These are phyloP conservation scores for Novumbra hubbsi DNA, from an alignment of 2,797 vertebrate species.

Conservation along the genomic window DNA sequence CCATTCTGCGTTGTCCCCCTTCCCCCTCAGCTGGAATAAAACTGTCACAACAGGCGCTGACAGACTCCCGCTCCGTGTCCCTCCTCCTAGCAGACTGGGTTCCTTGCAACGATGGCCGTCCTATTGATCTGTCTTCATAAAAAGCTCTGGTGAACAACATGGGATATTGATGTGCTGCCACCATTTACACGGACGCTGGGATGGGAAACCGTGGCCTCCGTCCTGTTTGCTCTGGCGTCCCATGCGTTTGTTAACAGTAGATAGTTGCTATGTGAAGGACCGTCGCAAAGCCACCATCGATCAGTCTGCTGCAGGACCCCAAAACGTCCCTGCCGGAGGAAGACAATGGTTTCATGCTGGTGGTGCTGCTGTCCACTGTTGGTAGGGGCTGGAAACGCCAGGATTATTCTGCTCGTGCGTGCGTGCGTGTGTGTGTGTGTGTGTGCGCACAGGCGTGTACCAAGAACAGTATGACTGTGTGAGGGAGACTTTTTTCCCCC, in stretches of 20 bases:
- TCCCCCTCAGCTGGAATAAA: slow-evolving; percentile 56
- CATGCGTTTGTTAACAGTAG: slow-evolving; percentile 41
- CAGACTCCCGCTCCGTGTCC: slow-evolving; percentile 24
- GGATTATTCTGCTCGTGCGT: background rate
- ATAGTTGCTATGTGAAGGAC: slow-evolving; percentile 47
- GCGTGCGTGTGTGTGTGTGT: slow-evolving; percentile 8
- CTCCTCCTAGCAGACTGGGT: slow-evolving; percentile 13
- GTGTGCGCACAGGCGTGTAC: too few relatives aligned
- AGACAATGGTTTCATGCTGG: slow-evolving; percentile 40
- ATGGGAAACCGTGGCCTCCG: slow-evolving; percentile 3
- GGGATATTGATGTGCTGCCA: slow-evolving; percentile 11
- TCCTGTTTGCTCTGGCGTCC: slow-evolving; percentile 27
- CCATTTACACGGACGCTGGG: slow-evolving; percentile 7
- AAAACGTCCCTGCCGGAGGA: slow-evolving; percentile 52
- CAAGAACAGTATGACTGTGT: slow-evolving; percentile 1
- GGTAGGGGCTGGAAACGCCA: slow-evolving; percentile 23
- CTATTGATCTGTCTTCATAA: slow-evolving; percentile 34
- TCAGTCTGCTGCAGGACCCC: slow-evolving; percentile 35
- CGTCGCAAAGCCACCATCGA: slow-evolving; percentile 39
- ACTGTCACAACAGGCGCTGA: slow-evolving; percentile 53
- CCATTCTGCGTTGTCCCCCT: slow-evolving; percentile 43
- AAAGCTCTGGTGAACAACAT: slow-evolving; percentile 19
- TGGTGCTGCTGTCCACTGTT: slow-evolving; percentile 35
- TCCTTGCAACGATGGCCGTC: slow-evolving; percentile 23
- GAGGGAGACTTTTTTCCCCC: background rate